phyloP scores from a whole-genome alignment of 2,888 invertebrate species.

The Sminthurinus aureus region DNA sequence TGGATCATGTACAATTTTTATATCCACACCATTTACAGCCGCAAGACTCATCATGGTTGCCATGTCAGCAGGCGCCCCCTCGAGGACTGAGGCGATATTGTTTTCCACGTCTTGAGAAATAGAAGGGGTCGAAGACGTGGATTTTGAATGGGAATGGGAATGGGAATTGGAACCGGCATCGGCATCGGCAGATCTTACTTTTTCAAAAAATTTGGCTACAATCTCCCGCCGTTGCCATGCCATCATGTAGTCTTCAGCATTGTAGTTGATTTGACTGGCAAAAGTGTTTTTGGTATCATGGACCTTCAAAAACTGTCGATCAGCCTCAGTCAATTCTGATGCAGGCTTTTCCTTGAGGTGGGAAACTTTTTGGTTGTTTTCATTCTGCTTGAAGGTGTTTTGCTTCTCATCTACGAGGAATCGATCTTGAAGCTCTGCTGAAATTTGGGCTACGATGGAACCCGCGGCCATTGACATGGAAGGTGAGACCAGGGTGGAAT shows the following conservation, averaged over 20 bases:
- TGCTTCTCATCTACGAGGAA: slow-evolving; percentile 21
- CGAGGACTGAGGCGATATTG: too few relatives aligned
- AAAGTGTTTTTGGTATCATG: background rate
- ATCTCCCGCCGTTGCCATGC: slow-evolving; percentile 20
- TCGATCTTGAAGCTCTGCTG: slow-evolving; percentile 14
- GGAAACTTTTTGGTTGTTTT: background rate
- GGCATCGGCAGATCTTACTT: too few relatives aligned
- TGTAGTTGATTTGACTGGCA: slow-evolving; percentile 12
- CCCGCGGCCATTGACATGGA: slow-evolving; percentile 19
- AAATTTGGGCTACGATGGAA: slow-evolving; percentile 10
- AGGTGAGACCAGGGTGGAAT: slow-evolving; percentile 40
- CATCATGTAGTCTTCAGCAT: slow-evolving; percentile 25
- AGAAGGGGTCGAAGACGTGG: too few relatives aligned
- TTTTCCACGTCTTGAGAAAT: too few relatives aligned
- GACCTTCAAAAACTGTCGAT: background rate
- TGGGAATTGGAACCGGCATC: too few relatives aligned
- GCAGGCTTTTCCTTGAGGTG: background rate
- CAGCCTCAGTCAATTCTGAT: background rate
- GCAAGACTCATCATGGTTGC: slow-evolving; percentile 8
- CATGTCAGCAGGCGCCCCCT: slow-evolving; percentile 27
- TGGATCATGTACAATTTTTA: slow-evolving; percentile 36
- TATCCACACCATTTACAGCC: slow-evolving; percentile 4
- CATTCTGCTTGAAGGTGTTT: slow-evolving; percentile 31
- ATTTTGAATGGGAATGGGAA: too few relatives aligned
- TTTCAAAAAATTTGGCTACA: too few relatives aligned